Evolutionary conservation across 2,113 vertebrate species (phyloP).

Genomic region (Lipotes vexillifer): DNA sequence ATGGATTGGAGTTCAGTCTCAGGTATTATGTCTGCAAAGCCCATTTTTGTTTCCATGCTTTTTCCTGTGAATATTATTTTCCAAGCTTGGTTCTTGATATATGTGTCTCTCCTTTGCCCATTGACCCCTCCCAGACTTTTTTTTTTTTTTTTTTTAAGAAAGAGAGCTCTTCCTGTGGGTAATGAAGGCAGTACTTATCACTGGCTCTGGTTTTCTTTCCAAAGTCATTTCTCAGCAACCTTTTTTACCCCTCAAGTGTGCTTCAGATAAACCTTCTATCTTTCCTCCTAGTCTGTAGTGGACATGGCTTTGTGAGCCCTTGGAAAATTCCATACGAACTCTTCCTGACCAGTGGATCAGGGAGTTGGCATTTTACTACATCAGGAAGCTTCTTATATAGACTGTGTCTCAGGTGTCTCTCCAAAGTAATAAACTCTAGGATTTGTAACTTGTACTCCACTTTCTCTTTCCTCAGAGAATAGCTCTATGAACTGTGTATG

Average conservation of each 20-base stretch:
- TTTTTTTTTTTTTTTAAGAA: neutral
- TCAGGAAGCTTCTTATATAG: neutral
- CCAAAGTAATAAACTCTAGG: neutral
- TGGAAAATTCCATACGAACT: neutral
- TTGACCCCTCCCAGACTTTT: neutral
- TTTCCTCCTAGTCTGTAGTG: neutral
- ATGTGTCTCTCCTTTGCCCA: neutral
- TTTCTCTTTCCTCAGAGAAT: neutral
- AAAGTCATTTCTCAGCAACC: neutral
- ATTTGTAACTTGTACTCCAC: neutral
- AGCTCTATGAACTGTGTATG: neutral
- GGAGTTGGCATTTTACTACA: neutral
- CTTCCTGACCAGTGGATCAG: neutral
- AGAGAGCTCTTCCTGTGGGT: neutral
- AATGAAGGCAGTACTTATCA: neutral
- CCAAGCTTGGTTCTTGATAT: neutral
- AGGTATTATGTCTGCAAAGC: neutral
- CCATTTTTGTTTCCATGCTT: neutral
- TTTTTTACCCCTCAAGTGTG: neutral
- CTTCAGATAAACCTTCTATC: neutral
- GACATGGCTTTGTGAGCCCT: neutral
- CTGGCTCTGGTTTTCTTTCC: neutral
- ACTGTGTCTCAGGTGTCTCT: neutral
- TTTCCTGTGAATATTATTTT: neutral
- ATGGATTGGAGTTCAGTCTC: neutral